These are phyloP conservation scores for Pararge aegeria DNA, from an alignment of 1,140 invertebrate species.

Conservation along the genomic window DNA sequence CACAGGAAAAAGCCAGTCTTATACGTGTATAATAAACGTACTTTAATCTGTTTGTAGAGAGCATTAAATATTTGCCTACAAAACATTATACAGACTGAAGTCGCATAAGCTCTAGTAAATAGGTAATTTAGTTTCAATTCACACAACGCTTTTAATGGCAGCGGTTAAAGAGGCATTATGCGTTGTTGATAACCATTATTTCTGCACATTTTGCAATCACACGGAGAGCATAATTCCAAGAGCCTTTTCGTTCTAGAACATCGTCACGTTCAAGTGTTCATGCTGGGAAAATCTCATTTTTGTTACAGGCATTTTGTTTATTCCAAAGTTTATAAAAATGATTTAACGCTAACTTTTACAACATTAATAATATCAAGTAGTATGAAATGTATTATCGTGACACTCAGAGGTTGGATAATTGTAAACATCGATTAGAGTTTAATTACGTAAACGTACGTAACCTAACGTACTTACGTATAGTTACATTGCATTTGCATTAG, in stretches of 20 bases:
- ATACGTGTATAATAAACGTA: too few species aligned
- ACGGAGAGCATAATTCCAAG: not conserved
- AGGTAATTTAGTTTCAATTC: constrained; percentile 4
- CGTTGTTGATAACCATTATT: constrained; percentile 3
- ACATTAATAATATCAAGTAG: too few species aligned
- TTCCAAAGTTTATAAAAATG: not conserved
- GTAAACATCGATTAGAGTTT: too few species aligned
- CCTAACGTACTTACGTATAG: too few species aligned
- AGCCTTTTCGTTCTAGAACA: not conserved
- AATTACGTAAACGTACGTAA: too few species aligned
- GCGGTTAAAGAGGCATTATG: not conserved
- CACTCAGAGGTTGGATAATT: too few species aligned
- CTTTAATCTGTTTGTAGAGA: too few species aligned
- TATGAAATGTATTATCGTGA: too few species aligned
- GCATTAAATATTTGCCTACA: not conserved
- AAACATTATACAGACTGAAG: not conserved
- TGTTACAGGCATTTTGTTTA: not conserved
- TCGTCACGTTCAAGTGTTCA: not conserved
- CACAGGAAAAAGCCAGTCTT: too few species aligned
- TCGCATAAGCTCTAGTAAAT: not conserved
- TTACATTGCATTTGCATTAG: too few species aligned
- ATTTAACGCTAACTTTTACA: too few species aligned
- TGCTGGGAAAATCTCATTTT: not conserved
- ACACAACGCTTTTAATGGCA: constrained; percentile 1
- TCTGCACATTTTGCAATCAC: constrained; percentile 1